phyloP scores from a whole-genome alignment of 2,797 vertebrate species.

The Graptemys geographica region DNA sequence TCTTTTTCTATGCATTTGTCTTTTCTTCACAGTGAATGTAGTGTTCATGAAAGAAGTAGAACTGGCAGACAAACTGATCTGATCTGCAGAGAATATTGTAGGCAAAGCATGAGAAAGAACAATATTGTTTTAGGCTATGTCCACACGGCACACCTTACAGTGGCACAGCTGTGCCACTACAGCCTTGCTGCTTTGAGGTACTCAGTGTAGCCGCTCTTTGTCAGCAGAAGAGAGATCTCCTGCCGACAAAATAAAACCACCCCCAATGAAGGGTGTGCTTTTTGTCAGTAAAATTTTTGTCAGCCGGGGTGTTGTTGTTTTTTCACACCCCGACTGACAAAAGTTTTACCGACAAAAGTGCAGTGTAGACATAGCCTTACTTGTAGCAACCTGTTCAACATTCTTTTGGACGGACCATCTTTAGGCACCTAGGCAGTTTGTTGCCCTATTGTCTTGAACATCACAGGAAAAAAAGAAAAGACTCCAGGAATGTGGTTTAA shows the following conservation, averaged over 20 bases:
- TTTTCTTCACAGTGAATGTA: neutral
- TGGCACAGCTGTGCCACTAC: too few species aligned
- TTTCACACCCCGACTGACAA: too few species aligned
- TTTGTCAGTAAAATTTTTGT: too few species aligned
- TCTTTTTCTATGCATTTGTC: neutral
- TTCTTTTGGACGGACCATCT: too few species aligned
- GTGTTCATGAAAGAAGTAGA: neutral
- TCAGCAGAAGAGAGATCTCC: too few species aligned
- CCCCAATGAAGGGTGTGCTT: too few species aligned
- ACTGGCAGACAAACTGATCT: neutral
- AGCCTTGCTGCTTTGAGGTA: too few species aligned
- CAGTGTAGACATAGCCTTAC: neutral
- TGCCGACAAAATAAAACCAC: too few species aligned
- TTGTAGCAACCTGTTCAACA: neutral
- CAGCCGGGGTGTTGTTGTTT: too few species aligned
- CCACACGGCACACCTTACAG: too few species aligned
- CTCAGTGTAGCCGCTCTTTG: too few species aligned
- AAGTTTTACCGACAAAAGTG: too few species aligned
- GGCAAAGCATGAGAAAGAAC: neutral
- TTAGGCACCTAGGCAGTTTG: neutral
- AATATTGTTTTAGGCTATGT: neutral
- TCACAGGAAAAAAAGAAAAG: neutral
- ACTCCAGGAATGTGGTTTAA: neutral
- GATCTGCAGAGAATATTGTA: neutral
- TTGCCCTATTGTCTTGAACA: neutral